A percentile compares a stretch with the other conserved stretches of the same genome.
phyloP scores from a whole-genome alignment of 2,797 vertebrate genomes.

The Oreochromis mossambicus region DNA sequence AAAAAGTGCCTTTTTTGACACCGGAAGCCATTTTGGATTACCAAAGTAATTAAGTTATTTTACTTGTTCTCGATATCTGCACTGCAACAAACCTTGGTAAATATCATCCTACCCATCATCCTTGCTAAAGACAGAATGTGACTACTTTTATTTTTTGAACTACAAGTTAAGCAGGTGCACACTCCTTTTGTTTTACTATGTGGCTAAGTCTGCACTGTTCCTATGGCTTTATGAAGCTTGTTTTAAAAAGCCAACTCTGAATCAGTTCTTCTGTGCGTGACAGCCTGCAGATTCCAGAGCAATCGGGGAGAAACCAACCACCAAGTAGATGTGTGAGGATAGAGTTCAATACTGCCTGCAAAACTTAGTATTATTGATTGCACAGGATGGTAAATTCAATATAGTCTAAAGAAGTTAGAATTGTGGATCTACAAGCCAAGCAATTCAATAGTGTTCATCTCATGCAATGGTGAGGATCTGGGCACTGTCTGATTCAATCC shows the following conservation, averaged over 20 bases:
- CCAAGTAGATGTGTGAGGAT: conserved; percentile 70
- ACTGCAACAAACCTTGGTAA: conserved; percentile 25
- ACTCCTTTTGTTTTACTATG: conserved; percentile 40
- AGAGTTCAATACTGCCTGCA: conserved; percentile 79
- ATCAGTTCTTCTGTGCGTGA: conserved; percentile 61
- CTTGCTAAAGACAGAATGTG: background rate
- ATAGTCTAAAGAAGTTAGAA: conserved; percentile 84
- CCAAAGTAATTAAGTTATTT: conserved; percentile 40
- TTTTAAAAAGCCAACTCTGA: conserved; percentile 61
- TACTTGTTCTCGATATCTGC: conserved; percentile 22
- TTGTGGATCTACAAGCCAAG: conserved; percentile 81
- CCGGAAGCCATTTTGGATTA: conserved; percentile 28
- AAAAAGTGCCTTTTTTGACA: conserved; percentile 42
- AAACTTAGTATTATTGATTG: conserved; percentile 84
- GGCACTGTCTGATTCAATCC: conserved; percentile 82
- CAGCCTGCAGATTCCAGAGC: conserved; percentile 70
- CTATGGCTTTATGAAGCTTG: conserved; percentile 52
- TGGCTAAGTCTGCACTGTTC: conserved; percentile 33
- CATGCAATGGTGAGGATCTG: conserved; percentile 77
- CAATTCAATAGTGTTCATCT: conserved; percentile 81
- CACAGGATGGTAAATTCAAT: conserved; percentile 80
- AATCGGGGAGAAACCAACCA: conserved; percentile 72
- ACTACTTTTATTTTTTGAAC: conserved; percentile 45
- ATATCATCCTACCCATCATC: background rate
- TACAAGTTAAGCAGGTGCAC: conserved; percentile 22